Evolutionary conservation across 2,113 vertebrate genomes (phyloP).

Genomic region (Triplophysa tibetana): DNA sequence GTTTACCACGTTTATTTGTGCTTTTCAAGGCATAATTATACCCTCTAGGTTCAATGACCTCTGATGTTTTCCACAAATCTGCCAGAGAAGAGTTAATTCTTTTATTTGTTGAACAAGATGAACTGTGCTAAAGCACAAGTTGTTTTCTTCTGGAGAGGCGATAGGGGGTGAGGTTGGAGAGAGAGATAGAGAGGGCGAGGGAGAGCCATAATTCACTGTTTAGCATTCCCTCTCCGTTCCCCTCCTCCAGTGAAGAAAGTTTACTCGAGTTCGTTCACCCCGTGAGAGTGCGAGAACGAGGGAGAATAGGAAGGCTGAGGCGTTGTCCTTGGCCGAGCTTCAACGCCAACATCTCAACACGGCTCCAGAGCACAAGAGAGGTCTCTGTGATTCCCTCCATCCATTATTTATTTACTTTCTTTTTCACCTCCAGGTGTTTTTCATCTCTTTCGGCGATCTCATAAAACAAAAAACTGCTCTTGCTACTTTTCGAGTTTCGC

Average conservation of each 20-base stretch:
- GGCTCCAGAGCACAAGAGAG: conserved; percentile 33
- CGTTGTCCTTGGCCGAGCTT: conserved; percentile 41
- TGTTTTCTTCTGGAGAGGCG: not conserved
- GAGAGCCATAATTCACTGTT: conserved; percentile 38
- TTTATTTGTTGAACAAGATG: no score
- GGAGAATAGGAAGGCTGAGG: not conserved
- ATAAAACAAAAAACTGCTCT: no score
- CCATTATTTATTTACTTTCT: not conserved
- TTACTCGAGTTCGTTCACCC: conserved; percentile 45
- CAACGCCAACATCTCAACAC: conserved; percentile 33
- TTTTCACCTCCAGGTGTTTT: not conserved
- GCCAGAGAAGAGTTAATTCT: no score
- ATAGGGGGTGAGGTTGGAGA: not conserved
- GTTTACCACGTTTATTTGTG: no score
- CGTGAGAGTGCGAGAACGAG: conserved; percentile 9
- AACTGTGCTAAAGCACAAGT: no score
- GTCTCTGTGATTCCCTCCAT: conserved; percentile 16
- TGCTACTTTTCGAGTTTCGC: not conserved
- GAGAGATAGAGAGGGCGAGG: not conserved
- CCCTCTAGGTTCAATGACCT: no score
- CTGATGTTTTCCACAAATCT: no score
- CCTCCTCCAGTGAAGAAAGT: conserved; percentile 10
- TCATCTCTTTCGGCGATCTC: not conserved
- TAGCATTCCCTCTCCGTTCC: conserved; percentile 27
- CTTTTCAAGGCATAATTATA: no score